Percentiles rank a stretch among this genome's conserved stretches.
phyloP scores from a whole-genome alignment of 2,113 vertebrate species.

The Entosphenus tridentatus region DNA sequence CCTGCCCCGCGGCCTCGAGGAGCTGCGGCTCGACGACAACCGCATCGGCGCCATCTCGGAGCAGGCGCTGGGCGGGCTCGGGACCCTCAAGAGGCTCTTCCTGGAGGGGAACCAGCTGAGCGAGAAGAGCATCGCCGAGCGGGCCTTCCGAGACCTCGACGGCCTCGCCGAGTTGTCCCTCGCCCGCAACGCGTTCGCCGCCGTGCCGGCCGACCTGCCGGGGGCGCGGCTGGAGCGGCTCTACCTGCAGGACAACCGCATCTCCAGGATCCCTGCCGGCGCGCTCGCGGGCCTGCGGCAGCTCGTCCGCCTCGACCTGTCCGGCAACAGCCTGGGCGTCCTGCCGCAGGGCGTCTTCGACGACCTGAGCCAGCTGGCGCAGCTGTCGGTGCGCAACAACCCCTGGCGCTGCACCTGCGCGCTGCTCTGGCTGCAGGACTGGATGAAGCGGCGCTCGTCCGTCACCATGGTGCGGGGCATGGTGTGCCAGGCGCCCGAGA shows the following conservation, averaged over 20 bases:
- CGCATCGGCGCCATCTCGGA: slow-evolving; percentile 90
- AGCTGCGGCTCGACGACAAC: slow-evolving; percentile 91
- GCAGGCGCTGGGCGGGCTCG: slow-evolving; percentile 77
- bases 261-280: slow-evolving; percentile 60
- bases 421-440: slow-evolving; percentile 96
- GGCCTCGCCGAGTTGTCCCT: slow-evolving; percentile 85
- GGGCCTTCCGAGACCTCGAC: slow-evolving; percentile 70
- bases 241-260: slow-evolving; percentile 94
- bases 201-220: slow-evolving; percentile 67
- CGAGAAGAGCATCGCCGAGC: slow-evolving; percentile 58
- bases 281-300: slow-evolving; percentile 79
- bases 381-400: slow-evolving; percentile 83
- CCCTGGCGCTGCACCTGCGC: slow-evolving; percentile 92
- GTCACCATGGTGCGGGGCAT: slow-evolving; percentile 93
- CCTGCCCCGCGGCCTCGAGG: slow-evolving; percentile 82
- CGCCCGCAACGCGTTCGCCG: slow-evolving; percentile 70
- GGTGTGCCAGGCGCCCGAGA: slow-evolving; percentile 95
- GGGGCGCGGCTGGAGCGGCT: slow-evolving; percentile 71
- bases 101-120: slow-evolving; percentile 89
- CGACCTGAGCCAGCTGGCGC: slow-evolving; percentile 90
- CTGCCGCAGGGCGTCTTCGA: slow-evolving; percentile 88
- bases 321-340: slow-evolving; percentile 81
- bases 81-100: slow-evolving; percentile 80
- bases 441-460: slow-evolving; percentile 55
- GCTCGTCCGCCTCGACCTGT: slow-evolving; percentile 80